Percentiles rank a stretch among this genome's conserved stretches.
phyloP scores from a whole-genome alignment of 2,888 invertebrate species.

The Aphidius colemani region DNA sequence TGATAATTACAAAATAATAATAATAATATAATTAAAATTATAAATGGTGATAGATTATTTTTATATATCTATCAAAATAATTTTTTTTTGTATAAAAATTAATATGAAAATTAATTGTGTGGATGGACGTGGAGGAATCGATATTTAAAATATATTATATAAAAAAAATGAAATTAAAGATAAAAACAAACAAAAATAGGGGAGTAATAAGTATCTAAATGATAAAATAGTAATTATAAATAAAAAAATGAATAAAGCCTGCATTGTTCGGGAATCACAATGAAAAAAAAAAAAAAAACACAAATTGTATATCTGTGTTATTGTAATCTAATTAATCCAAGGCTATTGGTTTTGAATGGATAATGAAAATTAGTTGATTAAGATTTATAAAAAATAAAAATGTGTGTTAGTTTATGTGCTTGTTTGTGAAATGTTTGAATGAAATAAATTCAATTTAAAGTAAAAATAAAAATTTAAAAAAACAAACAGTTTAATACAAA shows the following conservation, averaged over 20 bases:
- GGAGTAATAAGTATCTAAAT: not conserved
- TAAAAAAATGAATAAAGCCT: not conserved
- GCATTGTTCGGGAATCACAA: not conserved
- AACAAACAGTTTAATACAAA: constrained; percentile 3
- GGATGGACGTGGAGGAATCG: constrained; percentile 4
- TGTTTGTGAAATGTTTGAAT: no score
- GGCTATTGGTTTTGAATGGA: constrained; percentile 12
- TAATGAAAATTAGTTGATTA: not conserved
- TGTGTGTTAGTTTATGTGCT: constrained; percentile 21
- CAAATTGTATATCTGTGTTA: constrained; percentile 39
- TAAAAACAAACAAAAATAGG: not conserved
- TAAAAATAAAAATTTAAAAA: constrained; percentile 13
- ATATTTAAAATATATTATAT: not conserved
- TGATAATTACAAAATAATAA: constrained; percentile 12
- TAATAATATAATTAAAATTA: constrained; percentile 24
- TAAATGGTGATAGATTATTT: constrained; percentile 41
- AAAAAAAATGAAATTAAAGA: constrained; percentile 12
- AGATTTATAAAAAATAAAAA: constrained; percentile 15
- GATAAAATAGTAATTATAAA: constrained; percentile 1
- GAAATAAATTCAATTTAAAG: not conserved
- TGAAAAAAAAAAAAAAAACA: constrained; percentile 15
- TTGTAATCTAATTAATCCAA: constrained; percentile 23
- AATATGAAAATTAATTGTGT: not conserved
- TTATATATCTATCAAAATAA: constrained; percentile 37
- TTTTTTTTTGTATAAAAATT: constrained; percentile 33